phyloP scores from a whole-genome alignment of 2,888 invertebrate genomes.

The Mycalesis mineus region DNA sequence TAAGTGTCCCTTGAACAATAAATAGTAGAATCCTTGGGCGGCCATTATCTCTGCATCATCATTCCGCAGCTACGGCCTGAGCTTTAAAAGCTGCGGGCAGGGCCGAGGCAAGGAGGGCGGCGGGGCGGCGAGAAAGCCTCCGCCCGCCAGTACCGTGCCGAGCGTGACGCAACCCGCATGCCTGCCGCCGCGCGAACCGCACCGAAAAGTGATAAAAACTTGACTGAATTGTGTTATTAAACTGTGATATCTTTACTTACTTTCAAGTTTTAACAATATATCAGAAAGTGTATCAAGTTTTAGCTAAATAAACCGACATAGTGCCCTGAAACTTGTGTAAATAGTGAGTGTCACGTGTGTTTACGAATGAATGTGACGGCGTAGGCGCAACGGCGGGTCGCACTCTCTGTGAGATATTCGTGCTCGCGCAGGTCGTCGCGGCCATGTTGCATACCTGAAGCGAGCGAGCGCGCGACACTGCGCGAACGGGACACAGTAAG shows the following conservation, averaged over 20 bases:
- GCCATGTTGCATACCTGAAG: slow-evolving; percentile 78
- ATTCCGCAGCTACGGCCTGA: slow-evolving; percentile 67
- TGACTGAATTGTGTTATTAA: slow-evolving; percentile 54
- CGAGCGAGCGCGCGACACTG: slow-evolving; percentile 70
- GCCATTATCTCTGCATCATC: slow-evolving; percentile 74
- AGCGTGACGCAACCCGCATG: slow-evolving; percentile 62
- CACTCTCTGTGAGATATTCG: slow-evolving; percentile 76
- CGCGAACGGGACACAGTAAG: slow-evolving; percentile 71
- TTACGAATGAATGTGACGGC: slow-evolving; percentile 74
- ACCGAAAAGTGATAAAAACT: slow-evolving; percentile 57
- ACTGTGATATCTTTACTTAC: slow-evolving; percentile 40
- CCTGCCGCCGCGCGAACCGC: slow-evolving; percentile 40
- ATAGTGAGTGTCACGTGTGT: slow-evolving; percentile 73
- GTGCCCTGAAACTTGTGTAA: slow-evolving; percentile 25
- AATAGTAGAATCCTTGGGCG: slow-evolving; percentile 72
- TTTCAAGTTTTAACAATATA: slow-evolving; percentile 25
- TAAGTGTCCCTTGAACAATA: slow-evolving; percentile 38
- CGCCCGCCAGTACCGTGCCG: slow-evolving; percentile 70
- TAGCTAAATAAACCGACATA: slow-evolving; percentile 18
- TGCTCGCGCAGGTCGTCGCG: slow-evolving; percentile 74
- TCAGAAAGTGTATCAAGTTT: slow-evolving; percentile 20
- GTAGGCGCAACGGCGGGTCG: slow-evolving; percentile 73
- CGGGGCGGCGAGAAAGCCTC: slow-evolving; percentile 62
- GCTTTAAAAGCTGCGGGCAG: slow-evolving; percentile 68
- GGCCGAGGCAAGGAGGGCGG: slow-evolving; percentile 52